phyloP scores from a whole-genome alignment of 2,797 vertebrate genomes.

The Jordanella pulchra region DNA sequence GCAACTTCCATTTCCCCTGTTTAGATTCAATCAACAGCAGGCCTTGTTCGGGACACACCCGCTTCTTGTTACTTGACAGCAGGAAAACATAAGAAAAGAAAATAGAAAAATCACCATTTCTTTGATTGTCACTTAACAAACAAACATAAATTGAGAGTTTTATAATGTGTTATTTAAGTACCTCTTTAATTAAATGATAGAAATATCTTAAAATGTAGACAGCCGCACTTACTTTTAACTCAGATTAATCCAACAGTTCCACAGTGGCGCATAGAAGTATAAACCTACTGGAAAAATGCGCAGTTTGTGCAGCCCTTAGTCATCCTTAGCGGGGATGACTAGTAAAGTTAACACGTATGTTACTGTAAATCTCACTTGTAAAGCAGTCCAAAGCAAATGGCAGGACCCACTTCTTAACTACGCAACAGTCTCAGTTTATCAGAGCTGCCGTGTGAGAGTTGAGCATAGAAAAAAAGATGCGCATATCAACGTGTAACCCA shows the following conservation, averaged over 20 bases:
- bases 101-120: not conserved
- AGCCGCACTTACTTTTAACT: constrained; percentile 63
- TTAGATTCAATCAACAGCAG: constrained; percentile 27
- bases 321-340: constrained; percentile 45
- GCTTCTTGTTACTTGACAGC: constrained; percentile 22
- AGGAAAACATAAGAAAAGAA: not conserved
- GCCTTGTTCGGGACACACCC: constrained; percentile 45
- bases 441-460: constrained; percentile 12
- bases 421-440: constrained; percentile 39
- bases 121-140: not conserved
- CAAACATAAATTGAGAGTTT: not conserved
- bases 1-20: constrained; percentile 33
- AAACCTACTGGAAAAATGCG: constrained; percentile 35
- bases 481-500: constrained; percentile 45
- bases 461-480: constrained; percentile 42
- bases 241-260: constrained; percentile 45
- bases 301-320: constrained; percentile 36
- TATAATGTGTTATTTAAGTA: constrained; percentile 36
- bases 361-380: constrained; percentile 38
- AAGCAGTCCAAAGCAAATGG: not conserved
- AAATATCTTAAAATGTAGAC: constrained; percentile 65
- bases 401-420: constrained; percentile 31
- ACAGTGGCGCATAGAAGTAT: constrained; percentile 16
- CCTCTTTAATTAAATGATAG: constrained; percentile 29
- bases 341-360: constrained; percentile 79